Conservation (phyloP, 1,140 invertebrate species). For the Drosophila nebulosa region DNA sequence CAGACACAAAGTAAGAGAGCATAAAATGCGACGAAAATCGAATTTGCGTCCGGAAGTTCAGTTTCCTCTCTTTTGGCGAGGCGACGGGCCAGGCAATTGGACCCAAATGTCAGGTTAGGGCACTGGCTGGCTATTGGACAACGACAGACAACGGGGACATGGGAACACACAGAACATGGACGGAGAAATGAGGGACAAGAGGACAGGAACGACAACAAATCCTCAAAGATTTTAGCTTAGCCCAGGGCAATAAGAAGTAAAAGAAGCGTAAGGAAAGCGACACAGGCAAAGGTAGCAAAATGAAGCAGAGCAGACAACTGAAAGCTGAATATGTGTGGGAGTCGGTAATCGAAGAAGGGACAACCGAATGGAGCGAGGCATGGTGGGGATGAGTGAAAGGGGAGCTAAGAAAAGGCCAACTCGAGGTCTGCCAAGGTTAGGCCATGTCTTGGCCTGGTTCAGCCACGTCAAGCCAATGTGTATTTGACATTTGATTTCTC, state of each 20-base stretch:
- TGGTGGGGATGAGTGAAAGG: not conserved
- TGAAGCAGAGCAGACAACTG: not conserved
- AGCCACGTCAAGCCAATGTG: slow-evolving; percentile 61
- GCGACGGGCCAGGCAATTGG: slow-evolving; percentile 8
- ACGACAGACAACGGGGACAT: not conserved
- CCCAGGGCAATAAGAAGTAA: slow-evolving; percentile 58
- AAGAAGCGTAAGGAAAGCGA: slow-evolving; percentile 59
- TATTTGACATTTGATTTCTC: slow-evolving; percentile 72
- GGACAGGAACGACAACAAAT: slow-evolving; percentile 47
- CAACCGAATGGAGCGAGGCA: too few relatives aligned
- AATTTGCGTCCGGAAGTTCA: slow-evolving; percentile 66
- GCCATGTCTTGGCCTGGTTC: slow-evolving; percentile 49
- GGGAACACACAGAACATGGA: not conserved
- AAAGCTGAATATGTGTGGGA: not conserved
- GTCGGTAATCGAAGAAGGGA: not conserved
- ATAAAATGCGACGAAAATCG: slow-evolving; percentile 67
- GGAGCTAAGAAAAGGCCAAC: not conserved
- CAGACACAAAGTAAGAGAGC: not conserved
- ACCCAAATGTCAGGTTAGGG: not conserved
- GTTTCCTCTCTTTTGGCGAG: slow-evolving; percentile 31
- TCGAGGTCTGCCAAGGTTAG: slow-evolving; percentile 61
- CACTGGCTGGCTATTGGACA: not conserved
- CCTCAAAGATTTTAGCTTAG: slow-evolving; percentile 68
- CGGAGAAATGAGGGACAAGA: not conserved
- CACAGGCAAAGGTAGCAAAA: slow-evolving; percentile 30